Conservation (phyloP, 1,140 invertebrate genomes). For the Euglossa dilemma region DNA sequence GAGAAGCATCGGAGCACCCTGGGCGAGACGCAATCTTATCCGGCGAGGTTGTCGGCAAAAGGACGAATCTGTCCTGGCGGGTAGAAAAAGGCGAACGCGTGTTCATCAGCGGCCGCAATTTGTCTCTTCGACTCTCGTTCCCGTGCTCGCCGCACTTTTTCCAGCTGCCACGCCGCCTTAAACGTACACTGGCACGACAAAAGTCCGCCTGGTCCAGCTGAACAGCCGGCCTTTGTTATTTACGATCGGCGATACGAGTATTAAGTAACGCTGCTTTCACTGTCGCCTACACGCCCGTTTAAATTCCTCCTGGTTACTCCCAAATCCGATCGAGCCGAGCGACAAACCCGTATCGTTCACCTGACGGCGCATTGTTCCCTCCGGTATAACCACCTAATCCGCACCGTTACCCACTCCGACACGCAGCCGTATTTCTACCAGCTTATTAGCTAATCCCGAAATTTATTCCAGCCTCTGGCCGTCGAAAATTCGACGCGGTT, state of each 20-base stretch:
- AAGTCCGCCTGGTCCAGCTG: constrained; percentile 59
- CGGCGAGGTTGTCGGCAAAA: neutral
- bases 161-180: constrained; percentile 21
- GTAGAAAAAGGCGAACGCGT: neutral
- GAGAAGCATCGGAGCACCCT: neutral
- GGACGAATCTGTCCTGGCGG: neutral
- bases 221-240: constrained; percentile 64
- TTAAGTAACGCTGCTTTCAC: constrained; percentile 77
- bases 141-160: constrained; percentile 5
- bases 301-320: constrained; percentile 66
- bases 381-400: no score
- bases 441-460: no score
- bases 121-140: constrained; percentile 47
- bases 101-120: constrained; percentile 19
- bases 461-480: no score
- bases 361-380: constrained; percentile 6
- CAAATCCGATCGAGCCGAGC: constrained; percentile 49
- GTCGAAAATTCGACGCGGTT: no score
- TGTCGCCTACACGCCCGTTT: constrained; percentile 73
- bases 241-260: constrained; percentile 68
- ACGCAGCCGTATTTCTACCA: no score
- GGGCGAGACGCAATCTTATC: constrained; percentile 10
- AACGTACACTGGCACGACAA: constrained; percentile 47
- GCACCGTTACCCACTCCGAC: no score
- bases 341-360: constrained; percentile 39